A percentile compares a stretch with the other conserved stretches of the same genome.
These are phyloP conservation scores for Scopus umbretta DNA, from an alignment of 2,113 vertebrate species.

Conservation along the genomic window DNA sequence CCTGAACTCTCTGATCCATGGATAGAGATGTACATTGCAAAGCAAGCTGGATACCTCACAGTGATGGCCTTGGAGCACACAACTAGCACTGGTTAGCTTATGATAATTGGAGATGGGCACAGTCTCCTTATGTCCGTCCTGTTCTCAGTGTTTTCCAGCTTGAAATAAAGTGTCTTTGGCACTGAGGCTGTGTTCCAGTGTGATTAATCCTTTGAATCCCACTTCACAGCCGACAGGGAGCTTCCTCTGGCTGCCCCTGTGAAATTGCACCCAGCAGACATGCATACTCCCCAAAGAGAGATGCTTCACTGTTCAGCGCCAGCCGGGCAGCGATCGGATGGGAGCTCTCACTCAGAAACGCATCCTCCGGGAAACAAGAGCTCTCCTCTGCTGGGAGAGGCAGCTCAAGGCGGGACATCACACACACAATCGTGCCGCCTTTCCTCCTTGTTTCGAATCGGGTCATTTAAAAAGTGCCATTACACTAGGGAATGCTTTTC, in stretches of 20 bases:
- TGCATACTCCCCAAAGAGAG: not conserved
- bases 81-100: not conserved
- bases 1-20: not conserved
- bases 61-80: not conserved
- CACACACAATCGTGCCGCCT: rapidly evolving
- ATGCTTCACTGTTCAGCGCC: not conserved
- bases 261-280: not conserved
- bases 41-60: not conserved
- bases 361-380: not conserved
- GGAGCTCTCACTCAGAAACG: not conserved
- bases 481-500: not conserved
- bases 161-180: not conserved
- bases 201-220: not conserved
- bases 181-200: not conserved
- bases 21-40: not conserved
- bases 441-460: not conserved
- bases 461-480: not conserved
- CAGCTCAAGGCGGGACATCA: not conserved
- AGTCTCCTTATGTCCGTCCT: not conserved
- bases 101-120: not conserved
- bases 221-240: not conserved
- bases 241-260: not conserved
- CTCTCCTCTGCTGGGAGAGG: not conserved
- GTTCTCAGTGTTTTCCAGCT: not conserved
- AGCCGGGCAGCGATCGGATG: rapidly evolving